phyloP scores from a whole-genome alignment of 2,888 invertebrate genomes.

The Galeopsomyia nigrocyanea region DNA sequence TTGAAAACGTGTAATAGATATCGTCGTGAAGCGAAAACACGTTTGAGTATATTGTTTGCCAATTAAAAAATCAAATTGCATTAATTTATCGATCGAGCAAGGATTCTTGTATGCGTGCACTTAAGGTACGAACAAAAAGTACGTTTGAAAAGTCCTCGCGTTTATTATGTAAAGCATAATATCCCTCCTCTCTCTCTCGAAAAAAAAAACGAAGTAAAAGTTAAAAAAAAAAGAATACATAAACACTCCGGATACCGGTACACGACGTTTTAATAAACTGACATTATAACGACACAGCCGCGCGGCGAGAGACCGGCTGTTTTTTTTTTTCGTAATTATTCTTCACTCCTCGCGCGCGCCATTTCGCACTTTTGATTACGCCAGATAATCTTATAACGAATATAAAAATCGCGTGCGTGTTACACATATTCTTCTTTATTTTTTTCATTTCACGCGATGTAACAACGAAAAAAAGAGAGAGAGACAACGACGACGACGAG shows the following conservation, averaged over 20 bases:
- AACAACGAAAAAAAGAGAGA: constrained; percentile 7
- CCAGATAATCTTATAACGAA: not conserved
- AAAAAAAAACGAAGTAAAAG: too few relatives aligned
- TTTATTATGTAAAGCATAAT: too few relatives aligned
- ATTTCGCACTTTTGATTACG: constrained; percentile 4
- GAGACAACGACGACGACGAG: too few relatives aligned
- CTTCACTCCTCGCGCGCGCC: not conserved
- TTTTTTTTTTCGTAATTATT: not conserved
- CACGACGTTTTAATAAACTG: too few relatives aligned
- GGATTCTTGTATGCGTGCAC: not conserved
- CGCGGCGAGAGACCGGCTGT: constrained; percentile 16
- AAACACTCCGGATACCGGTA: too few relatives aligned
- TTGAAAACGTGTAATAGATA: too few relatives aligned
- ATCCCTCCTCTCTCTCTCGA: too few relatives aligned
- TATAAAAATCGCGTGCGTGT: not conserved
- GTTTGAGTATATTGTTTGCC: not conserved
- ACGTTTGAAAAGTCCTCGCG: too few relatives aligned
- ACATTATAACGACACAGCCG: not conserved
- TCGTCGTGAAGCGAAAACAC: not conserved
- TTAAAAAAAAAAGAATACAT: too few relatives aligned
- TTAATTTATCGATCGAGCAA: not conserved
- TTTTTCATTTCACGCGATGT: constrained; percentile 27
- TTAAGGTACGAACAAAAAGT: too few relatives aligned
- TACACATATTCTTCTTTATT: constrained; percentile 2
- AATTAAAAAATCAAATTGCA: not conserved